Evolutionary conservation across 2,113 vertebrate species (phyloP).

Genomic region (Mola mola): DNA sequence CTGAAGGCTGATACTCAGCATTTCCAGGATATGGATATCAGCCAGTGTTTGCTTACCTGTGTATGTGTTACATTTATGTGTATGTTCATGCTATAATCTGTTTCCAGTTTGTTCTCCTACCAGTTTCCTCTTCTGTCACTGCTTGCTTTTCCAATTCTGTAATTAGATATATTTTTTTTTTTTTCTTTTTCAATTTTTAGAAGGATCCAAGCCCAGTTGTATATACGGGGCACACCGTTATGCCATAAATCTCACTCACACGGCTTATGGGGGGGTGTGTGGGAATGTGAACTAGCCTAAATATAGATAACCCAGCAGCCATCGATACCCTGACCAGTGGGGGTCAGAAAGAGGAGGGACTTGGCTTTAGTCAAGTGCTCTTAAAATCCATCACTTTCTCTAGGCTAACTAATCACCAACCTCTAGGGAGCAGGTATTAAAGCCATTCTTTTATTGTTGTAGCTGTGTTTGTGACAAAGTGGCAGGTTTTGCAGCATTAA

Average conservation of each 20-base stretch:
- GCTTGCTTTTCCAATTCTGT: slow-evolving; percentile 7
- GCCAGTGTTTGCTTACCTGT: slow-evolving; percentile 19
- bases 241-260: slow-evolving; percentile 78
- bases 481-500: neutral
- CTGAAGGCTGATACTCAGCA: slow-evolving; percentile 55
- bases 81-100: neutral
- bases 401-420: slow-evolving; percentile 21
- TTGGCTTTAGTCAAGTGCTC: slow-evolving; percentile 64
- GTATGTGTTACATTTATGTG: slow-evolving; percentile 12
- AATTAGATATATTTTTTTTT: neutral
- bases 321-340: slow-evolving; percentile 75
- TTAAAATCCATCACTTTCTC: slow-evolving; percentile 50
- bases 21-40: slow-evolving; percentile 9
- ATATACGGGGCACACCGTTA: slow-evolving; percentile 51
- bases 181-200: slow-evolving; percentile 13
- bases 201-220: slow-evolving; percentile 25
- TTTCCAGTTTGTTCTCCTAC: neutral
- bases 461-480: neutral
- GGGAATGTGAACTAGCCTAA: slow-evolving; percentile 81
- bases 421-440: neutral
- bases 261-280: slow-evolving; percentile 74
- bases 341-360: slow-evolving; percentile 70
- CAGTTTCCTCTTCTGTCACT: neutral
- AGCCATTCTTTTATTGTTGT: neutral
- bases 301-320: slow-evolving; percentile 78